Conservation (phyloP, 2,113 vertebrate species). For the Leucopsar rothschildi region DNA sequence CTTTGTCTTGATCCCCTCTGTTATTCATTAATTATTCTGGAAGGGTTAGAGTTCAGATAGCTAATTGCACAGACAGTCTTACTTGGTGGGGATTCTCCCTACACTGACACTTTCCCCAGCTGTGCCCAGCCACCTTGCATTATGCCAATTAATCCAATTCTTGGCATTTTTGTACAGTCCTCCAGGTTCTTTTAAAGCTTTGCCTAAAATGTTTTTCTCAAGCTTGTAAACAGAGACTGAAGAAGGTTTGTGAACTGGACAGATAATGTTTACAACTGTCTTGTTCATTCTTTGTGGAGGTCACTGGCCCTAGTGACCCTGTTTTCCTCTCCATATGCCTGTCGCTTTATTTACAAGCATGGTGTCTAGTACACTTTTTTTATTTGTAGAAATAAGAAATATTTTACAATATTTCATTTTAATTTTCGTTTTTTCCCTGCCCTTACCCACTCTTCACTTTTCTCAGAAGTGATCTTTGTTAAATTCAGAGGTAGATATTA, state of each 20-base stretch:
- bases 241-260: conserved; percentile 31
- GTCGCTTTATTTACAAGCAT: not conserved
- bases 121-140: conserved; percentile 94
- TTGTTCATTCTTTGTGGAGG: not conserved
- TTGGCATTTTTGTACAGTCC: conserved; percentile 81
- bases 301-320: not conserved
- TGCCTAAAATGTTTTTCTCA: conserved; percentile 70
- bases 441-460: not conserved
- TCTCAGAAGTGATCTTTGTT: not conserved
- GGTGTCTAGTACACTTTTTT: not conserved
- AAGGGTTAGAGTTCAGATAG: conserved; percentile 94
- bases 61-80: conserved; percentile 95
- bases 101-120: conserved; percentile 89
- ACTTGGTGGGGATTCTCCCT: conserved; percentile 91
- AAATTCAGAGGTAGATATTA: not conserved
- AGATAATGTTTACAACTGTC: not conserved
- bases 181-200: conserved; percentile 76
- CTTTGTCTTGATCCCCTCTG: conserved; percentile 99
- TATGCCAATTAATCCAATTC: conserved; percentile 96
- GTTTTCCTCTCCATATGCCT: not conserved
- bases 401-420: not conserved
- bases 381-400: not conserved
- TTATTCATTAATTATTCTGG: conserved; percentile 99
- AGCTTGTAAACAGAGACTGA: conserved; percentile 40
- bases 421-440: not conserved